Conservation (phyloP, 2,797 vertebrate species). For the Schizothorax lantsangensis region DNA sequence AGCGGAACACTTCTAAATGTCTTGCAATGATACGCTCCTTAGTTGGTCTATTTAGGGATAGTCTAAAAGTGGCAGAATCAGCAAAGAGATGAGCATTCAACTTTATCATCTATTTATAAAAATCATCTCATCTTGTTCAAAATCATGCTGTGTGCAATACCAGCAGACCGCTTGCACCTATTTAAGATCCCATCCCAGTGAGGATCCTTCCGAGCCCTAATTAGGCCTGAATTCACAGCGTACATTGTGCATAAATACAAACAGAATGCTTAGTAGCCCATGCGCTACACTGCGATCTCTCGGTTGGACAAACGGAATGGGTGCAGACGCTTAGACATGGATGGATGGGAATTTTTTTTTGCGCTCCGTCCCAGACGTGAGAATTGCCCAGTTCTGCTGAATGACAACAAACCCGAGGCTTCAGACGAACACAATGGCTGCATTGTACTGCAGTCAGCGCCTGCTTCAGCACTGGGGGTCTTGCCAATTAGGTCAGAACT, state of each 20-base stretch:
- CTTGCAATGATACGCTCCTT: not conserved
- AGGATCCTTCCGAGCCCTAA: constrained; percentile 51
- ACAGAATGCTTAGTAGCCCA: constrained; percentile 46
- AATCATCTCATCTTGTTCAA: constrained; percentile 38
- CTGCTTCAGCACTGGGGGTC: constrained; percentile 48
- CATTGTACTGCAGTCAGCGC: constrained; percentile 63
- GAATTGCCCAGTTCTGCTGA: constrained; percentile 58
- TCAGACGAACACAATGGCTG: constrained; percentile 60
- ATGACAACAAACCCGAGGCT: constrained; percentile 67
- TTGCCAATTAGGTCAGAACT: constrained; percentile 69
- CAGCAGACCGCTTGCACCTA: constrained; percentile 46
- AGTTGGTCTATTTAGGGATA: not conserved
- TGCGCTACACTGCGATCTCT: constrained; percentile 49
- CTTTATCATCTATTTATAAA: constrained; percentile 57
- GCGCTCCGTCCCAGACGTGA: constrained; percentile 51
- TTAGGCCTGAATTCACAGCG: constrained; percentile 46
- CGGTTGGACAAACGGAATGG: constrained; percentile 56
- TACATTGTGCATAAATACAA: constrained; percentile 59
- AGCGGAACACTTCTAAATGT: constrained; percentile 5
- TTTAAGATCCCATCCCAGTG: constrained; percentile 48
- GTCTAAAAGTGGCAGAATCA: constrained; percentile 50
- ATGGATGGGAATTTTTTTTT: constrained; percentile 52
- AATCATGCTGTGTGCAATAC: constrained; percentile 49
- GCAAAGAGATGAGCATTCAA: constrained; percentile 48
- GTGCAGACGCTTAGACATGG: constrained; percentile 51